A percentile compares a stretch with the other conserved stretches of the same genome.
These are phyloP conservation scores for Proctacanthus coquilletti DNA, from an alignment of 1,140 invertebrate species.

Conservation along the genomic window DNA sequence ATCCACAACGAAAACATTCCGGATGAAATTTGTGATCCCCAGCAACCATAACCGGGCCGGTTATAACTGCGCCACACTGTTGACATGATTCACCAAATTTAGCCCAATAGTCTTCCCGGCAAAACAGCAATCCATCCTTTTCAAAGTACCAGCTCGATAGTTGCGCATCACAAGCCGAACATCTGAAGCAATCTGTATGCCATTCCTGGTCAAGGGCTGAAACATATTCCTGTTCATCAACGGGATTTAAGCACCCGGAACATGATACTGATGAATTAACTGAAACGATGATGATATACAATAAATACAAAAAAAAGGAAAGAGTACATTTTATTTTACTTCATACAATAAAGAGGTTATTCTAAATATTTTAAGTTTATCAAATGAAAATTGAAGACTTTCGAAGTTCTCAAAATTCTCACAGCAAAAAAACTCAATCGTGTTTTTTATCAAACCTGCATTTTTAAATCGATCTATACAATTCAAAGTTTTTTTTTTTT, in stretches of 20 bases:
- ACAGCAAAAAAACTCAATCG: background rate
- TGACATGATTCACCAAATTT: slow-evolving; percentile 81
- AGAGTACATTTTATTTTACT: background rate
- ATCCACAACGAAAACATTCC: slow-evolving; percentile 79
- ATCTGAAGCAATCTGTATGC: slow-evolving; percentile 79
- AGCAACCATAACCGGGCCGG: slow-evolving; percentile 86
- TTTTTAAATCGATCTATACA: background rate
- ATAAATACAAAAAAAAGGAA: background rate
- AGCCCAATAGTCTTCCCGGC: slow-evolving; percentile 76
- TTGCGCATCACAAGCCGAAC: slow-evolving; percentile 68
- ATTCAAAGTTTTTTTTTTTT: background rate
- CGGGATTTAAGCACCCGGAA: slow-evolving; percentile 57
- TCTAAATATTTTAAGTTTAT: no score
- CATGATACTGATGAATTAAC: slow-evolving; percentile 26
- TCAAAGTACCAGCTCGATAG: slow-evolving; percentile 87
- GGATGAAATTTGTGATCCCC: slow-evolving; percentile 91
- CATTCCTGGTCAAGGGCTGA: slow-evolving; percentile 67
- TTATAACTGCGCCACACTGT: slow-evolving; percentile 71
- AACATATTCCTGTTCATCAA: slow-evolving; percentile 59
- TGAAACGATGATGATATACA: no score
- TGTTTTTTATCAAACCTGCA: no score
- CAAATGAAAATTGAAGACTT: no score
- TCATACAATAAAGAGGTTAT: background rate
- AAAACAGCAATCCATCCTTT: slow-evolving; percentile 77
- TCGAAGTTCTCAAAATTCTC: background rate